These are phyloP conservation scores for Oncorhynchus clarkii DNA, from an alignment of 2,113 vertebrate genomes.

Conservation along the genomic window DNA sequence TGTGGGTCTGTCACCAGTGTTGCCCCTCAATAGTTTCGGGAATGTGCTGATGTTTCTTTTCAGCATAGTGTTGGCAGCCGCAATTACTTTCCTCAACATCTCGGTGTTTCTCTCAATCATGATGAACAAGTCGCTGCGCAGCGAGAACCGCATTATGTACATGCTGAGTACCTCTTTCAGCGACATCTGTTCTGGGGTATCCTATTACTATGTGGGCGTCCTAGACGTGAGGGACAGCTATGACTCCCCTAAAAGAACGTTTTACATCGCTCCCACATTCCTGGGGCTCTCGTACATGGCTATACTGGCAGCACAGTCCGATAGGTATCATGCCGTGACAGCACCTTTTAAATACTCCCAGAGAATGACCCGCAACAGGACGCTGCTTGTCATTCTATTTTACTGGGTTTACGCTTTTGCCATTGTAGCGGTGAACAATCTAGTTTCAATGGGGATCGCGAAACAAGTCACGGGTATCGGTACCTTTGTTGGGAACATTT, in stretches of 20 bases:
- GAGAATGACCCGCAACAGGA: conserved; percentile 66
- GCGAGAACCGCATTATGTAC: conserved; percentile 77
- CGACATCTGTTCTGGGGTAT: conserved; percentile 73
- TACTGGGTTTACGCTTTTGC: conserved; percentile 74
- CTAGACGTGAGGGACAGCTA: conserved; percentile 64
- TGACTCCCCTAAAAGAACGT: conserved; percentile 65
- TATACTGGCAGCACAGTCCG: conserved; percentile 74
- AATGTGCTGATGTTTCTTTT: conserved; percentile 72
- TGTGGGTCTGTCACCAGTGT: conserved; percentile 37
- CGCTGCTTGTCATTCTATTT: conserved; percentile 57
- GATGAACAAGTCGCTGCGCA: conserved; percentile 59
- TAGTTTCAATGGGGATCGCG: conserved; percentile 54
- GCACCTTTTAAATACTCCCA: conserved; percentile 69
- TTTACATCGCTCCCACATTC: conserved; percentile 69
- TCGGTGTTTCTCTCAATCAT: conserved; percentile 69
- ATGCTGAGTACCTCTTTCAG: conserved; percentile 78
- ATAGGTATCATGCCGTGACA: conserved; percentile 71
- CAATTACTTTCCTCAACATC: conserved; percentile 68
- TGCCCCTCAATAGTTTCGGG: conserved; percentile 68
- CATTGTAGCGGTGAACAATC: conserved; percentile 61
- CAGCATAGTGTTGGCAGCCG: conserved; percentile 54
- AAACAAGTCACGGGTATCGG: conserved; percentile 58
- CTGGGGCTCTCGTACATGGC: conserved; percentile 76
- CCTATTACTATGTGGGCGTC: conserved; percentile 72
- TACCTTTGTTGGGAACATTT: conserved; percentile 64